These are phyloP conservation scores for Lymantria dispar DNA, from an alignment of 2,888 invertebrate genomes.

Conservation along the genomic window DNA sequence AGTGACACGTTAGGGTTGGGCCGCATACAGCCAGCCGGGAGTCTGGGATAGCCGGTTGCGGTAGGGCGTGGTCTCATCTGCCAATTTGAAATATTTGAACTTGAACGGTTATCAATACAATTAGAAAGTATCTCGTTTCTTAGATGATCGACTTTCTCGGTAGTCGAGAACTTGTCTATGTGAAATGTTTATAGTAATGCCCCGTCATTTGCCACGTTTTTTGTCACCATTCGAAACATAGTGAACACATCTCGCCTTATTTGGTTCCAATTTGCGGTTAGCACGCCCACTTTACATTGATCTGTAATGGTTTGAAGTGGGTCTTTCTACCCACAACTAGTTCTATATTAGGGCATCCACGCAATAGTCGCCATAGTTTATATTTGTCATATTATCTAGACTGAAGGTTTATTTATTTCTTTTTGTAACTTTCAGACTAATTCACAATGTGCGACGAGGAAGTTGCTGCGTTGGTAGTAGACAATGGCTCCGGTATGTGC, in stretches of 20 bases:
- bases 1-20: slow-evolving; percentile 68
- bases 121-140: slow-evolving; percentile 51
- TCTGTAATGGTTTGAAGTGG: slow-evolving; percentile 52
- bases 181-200: slow-evolving; percentile 44
- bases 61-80: slow-evolving; percentile 76
- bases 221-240: slow-evolving; percentile 33
- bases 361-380: neutral
- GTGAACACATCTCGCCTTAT: slow-evolving; percentile 56
- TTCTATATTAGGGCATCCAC: slow-evolving; percentile 34
- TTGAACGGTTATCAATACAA: slow-evolving; percentile 33
- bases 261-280: slow-evolving; percentile 61
- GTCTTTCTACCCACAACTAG: slow-evolving; percentile 55
- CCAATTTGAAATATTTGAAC: slow-evolving; percentile 23
- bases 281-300: slow-evolving; percentile 61
- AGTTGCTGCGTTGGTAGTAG: slow-evolving; percentile 96
- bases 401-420: slow-evolving; percentile 18
- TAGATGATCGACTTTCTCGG: slow-evolving; percentile 53
- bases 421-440: slow-evolving; percentile 61
- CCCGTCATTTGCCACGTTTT: slow-evolving; percentile 66
- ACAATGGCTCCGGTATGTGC: slow-evolving; percentile 99
- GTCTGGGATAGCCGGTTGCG: slow-evolving; percentile 70
- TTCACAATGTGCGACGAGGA: slow-evolving; percentile 84
- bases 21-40: slow-evolving; percentile 50
- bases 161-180: slow-evolving; percentile 44
- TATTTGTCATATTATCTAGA: neutral